A percentile compares a stretch with the other conserved stretches of the same genome.
phyloP scores from a whole-genome alignment of 2,113 vertebrate genomes.

The Pollachius pollachius region DNA sequence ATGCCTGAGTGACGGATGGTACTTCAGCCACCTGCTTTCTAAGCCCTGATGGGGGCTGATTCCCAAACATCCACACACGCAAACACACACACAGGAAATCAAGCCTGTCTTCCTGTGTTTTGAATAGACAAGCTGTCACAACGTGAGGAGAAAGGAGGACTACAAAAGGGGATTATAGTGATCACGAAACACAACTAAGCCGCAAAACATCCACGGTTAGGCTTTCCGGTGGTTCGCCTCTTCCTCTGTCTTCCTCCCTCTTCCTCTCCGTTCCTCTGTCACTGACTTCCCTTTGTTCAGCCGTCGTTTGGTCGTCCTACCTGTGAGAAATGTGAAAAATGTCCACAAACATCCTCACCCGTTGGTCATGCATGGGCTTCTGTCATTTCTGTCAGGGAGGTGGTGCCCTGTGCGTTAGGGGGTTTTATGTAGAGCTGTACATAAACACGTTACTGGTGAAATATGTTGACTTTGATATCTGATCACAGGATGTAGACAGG shows the following conservation, averaged over 20 bases:
- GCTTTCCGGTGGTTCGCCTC: conserved; percentile 13
- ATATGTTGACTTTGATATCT: no score
- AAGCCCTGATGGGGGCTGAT: conserved; percentile 11
- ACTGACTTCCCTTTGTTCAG: conserved; percentile 9
- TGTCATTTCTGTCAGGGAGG: conserved; percentile 52
- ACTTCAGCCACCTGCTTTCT: conserved; percentile 20
- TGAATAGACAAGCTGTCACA: conserved; percentile 50
- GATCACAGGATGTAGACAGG: no score
- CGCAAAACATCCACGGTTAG: conserved; percentile 35
- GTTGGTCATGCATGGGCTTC: conserved; percentile 66
- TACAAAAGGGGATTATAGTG: conserved; percentile 21
- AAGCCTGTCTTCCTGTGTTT: conserved; percentile 54
- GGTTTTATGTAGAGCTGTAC: no score
- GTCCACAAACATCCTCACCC: conserved; percentile 68
- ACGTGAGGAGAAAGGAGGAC: conserved; percentile 38
- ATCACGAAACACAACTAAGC: conserved; percentile 43
- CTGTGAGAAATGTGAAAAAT: conserved; percentile 58
- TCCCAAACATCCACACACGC: conserved; percentile 37
- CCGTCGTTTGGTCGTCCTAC: conserved; percentile 37
- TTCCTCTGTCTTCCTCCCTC: background rate
- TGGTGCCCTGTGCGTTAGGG: conserved; percentile 40
- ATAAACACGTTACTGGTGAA: no score
- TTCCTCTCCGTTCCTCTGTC: background rate
- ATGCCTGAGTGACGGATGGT: conserved; percentile 1
- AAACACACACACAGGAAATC: conserved; percentile 50